Conservation (phyloP, 2,888 invertebrate species). For the Cheilosia vulpina region DNA sequence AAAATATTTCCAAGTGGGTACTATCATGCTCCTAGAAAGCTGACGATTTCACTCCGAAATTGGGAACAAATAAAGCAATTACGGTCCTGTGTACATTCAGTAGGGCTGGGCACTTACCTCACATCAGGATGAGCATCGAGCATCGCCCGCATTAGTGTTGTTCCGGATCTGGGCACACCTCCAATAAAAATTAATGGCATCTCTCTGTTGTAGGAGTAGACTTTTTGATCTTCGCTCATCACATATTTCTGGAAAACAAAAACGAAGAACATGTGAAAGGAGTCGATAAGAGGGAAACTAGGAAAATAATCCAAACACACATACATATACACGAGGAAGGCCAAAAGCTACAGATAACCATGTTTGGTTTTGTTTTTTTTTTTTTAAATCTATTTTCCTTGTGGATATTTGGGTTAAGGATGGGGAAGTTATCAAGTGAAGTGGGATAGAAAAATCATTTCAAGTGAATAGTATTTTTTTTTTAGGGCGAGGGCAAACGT, state of each 20-base stretch:
- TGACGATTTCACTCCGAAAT: conserved; percentile 53
- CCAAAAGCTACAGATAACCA: background rate
- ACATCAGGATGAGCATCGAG: conserved; percentile 98
- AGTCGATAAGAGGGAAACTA: background rate
- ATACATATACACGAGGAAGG: background rate
- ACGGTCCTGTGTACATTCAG: background rate
- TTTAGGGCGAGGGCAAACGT: no score
- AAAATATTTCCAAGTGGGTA: background rate
- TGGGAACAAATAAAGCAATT: conserved; percentile 60
- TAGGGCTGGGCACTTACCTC: conserved; percentile 85
- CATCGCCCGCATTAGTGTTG: conserved; percentile 98
- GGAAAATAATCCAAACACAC: background rate
- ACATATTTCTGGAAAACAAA: conserved; percentile 86
- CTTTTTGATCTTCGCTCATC: conserved; percentile 86
- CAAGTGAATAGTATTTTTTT: background rate
- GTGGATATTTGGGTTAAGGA: conserved; percentile 7
- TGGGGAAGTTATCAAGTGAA: conserved; percentile 7
- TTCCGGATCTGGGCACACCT: conserved; percentile 98
- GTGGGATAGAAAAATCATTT: conserved; percentile 11
- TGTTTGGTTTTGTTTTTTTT: conserved; percentile 19
- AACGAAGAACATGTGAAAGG: conserved; percentile 73
- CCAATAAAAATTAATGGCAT: conserved; percentile 98
- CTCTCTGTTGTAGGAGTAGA: conserved; percentile 91
- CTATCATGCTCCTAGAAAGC: conserved; percentile 35
- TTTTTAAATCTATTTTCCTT: background rate